Percentiles rank a stretch among this genome's conserved stretches.
Conservation (phyloP, 2,888 invertebrate genomes). For the Aphodius granarius region DNA sequence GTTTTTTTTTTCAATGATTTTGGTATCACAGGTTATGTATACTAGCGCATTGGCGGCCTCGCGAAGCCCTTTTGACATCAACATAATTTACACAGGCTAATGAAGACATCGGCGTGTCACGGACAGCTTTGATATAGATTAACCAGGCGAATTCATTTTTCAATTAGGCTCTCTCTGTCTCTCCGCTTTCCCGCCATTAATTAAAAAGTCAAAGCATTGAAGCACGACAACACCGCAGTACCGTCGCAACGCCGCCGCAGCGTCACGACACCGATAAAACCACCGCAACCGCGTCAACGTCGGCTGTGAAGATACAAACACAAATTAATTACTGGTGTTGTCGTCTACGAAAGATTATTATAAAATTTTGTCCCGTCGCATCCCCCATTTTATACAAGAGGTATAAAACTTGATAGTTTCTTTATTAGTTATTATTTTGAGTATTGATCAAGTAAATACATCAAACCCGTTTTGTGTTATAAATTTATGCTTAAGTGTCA, state of each 20-base stretch:
- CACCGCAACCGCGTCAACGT: neutral
- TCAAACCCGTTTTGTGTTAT: too few species aligned
- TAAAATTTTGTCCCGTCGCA: neutral
- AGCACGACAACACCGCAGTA: too few species aligned
- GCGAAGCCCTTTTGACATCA: neutral
- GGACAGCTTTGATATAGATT: neutral
- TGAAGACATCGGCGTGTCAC: neutral
- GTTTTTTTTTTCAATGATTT: too few species aligned
- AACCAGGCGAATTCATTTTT: slow-evolving; percentile 42
- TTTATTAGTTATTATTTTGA: too few species aligned
- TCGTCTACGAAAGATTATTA: neutral
- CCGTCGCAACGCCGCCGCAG: too few species aligned
- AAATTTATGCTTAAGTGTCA: too few species aligned
- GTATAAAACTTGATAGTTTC: neutral
- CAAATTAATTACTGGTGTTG: neutral
- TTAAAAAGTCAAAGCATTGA: slow-evolving; percentile 30
- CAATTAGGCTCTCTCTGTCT: slow-evolving; percentile 39
- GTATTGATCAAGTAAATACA: too few species aligned
- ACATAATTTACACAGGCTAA: neutral
- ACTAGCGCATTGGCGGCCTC: neutral
- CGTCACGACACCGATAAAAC: neutral
- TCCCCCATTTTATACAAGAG: neutral
- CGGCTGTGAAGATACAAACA: neutral
- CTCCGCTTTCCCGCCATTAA: slow-evolving; percentile 34
- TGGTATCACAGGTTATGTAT: too few species aligned